phyloP scores from a whole-genome alignment of 2,888 invertebrate genomes.

The Alitta virens region DNA sequence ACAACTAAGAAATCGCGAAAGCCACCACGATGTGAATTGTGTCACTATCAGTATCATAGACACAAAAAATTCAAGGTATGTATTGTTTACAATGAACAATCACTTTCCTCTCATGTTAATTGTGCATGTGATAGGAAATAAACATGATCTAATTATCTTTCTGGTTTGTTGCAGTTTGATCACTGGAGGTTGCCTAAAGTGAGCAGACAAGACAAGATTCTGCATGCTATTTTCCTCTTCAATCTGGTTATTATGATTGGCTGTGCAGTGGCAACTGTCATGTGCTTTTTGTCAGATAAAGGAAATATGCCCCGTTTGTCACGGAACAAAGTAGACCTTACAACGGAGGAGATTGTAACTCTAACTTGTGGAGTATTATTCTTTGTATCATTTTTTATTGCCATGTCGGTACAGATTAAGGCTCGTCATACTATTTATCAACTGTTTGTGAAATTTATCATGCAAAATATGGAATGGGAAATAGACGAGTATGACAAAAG shows the following conservation, averaged over 20 bases:
- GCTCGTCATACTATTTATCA: slow-evolving; percentile 59
- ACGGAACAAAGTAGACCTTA: slow-evolving; percentile 55
- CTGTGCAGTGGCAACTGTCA: slow-evolving; percentile 60
- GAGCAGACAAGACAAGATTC: slow-evolving; percentile 58
- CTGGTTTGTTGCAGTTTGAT: slow-evolving; percentile 54
- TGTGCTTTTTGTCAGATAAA: slow-evolving; percentile 60
- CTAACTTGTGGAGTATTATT: slow-evolving; percentile 61
- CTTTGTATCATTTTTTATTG: slow-evolving; percentile 62
- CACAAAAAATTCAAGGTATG: slow-evolving; percentile 60
- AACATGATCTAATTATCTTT: no score
- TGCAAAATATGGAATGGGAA: slow-evolving; percentile 59
- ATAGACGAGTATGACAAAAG: slow-evolving; percentile 57
- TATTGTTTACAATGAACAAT: slow-evolving; percentile 3
- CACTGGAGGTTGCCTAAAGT: slow-evolving; percentile 60
- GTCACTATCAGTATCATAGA: slow-evolving; percentile 60
- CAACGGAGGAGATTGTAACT: slow-evolving; percentile 60
- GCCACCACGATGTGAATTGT: slow-evolving; percentile 61
- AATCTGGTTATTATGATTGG: slow-evolving; percentile 60
- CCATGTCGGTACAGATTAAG: slow-evolving; percentile 63
- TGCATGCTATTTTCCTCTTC: slow-evolving; percentile 59
- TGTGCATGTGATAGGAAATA: no score
- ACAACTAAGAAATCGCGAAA: slow-evolving; percentile 58
- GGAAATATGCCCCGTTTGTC: slow-evolving; percentile 44
- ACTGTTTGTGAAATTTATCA: slow-evolving; percentile 55
- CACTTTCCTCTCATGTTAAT: no score